Evolutionary conservation across 2,888 invertebrate genomes (phyloP), one percentile per base, ranked within the genome.

Genomic region (Platycheirus rosarum): DNA sequence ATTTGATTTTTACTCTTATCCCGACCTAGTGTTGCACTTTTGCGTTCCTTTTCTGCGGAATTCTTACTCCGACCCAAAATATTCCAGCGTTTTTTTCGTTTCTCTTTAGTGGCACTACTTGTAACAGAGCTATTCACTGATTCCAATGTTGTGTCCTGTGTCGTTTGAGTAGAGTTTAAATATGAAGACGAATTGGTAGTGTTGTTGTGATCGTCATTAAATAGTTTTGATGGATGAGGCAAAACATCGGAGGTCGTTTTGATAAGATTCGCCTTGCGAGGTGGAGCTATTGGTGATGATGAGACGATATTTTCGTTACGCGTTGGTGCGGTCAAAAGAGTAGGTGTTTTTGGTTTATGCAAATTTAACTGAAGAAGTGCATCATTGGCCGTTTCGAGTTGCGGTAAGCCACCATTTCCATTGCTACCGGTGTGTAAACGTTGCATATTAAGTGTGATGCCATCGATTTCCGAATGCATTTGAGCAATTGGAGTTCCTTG

Each of bases 21-120:
- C 76, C 95, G 91, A 0, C 95, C 94, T 55, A 95, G 88, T 3
- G 95, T 95, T 0, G 94, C 95, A 80, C 94, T 93, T 85, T 95
- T 92, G 73, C 92, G 92, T 70, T 91, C 91, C 63, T 90, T 89
- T 37, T 87, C 87, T 3, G 84, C 91, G 44, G 90, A 91, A 85
- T 94, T 94, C 82, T 91, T 91, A 75, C 92, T 92, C 14, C 94
- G 92, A 1, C 94, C 93, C 75, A 95, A 92, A 86, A 95, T 92
- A 11, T 94, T 94, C 94, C 95, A 94, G 16, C 94, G 90, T 79
- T 93, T 92, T 74, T 93, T 90, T 84, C 93, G 93, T 88, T 93
- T 93, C 89, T 93, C 92, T 87, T 95, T 93, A 18, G 88, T 87
- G n/a, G 44, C 88, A 87, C 53, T 89, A 90, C 62, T 91, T 86